Evolutionary conservation across 2,797 vertebrate genomes (phyloP), one percentile per base, ranked within the genome.

Genomic region (Geotrypetes seraphini): DNA sequence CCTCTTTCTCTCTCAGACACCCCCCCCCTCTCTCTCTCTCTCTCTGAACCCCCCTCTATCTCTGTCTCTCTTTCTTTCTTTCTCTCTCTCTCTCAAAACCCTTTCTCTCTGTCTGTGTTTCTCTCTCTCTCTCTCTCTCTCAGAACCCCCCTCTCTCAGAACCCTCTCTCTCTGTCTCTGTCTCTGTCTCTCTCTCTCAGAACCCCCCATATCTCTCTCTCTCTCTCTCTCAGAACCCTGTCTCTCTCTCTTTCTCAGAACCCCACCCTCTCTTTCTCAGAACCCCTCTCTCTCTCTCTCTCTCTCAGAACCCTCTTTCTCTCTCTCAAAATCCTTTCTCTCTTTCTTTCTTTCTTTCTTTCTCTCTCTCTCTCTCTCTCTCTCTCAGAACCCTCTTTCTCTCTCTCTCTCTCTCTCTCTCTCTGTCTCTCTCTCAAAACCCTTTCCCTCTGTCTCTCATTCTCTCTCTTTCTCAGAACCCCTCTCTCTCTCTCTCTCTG

Each of bases 81-180:
- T 23, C 26, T 31, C 43, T 31, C 31, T 20, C 24, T 36, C 40
- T 30, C 18, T 39, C 31, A n/a, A n/a, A n/a, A n/a, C n/a, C n/a
- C n/a, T n/a, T n/a, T n/a, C n/a, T n/a, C n/a, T n/a, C n/a, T n/a
- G n/a, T n/a, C n/a, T n/a, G n/a, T n/a, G n/a, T n/a, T n/a, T 43
- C 43, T 33, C 32, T 25, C 28, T 39, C 41, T 43, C 41, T 23
- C 26, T 31, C 43, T 31, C 31, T 20, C 24, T 36, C 40, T 30
- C 18, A n/a, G n/a, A n/a, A n/a, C n/a, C n/a, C n/a, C n/a, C n/a
- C n/a, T n/a, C n/a, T n/a, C n/a, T n/a, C n/a, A n/a, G n/a, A n/a
- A n/a, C n/a, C n/a, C n/a, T 39, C 31, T 43, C 35, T 50, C 55
- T 54, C 43, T 33, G 32, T 25, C 28, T 39, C 41, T 43, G 41